Base-by-base conservation (phyloP, 2,113 vertebrate species). In the Salvelinus sp. region DNA sequence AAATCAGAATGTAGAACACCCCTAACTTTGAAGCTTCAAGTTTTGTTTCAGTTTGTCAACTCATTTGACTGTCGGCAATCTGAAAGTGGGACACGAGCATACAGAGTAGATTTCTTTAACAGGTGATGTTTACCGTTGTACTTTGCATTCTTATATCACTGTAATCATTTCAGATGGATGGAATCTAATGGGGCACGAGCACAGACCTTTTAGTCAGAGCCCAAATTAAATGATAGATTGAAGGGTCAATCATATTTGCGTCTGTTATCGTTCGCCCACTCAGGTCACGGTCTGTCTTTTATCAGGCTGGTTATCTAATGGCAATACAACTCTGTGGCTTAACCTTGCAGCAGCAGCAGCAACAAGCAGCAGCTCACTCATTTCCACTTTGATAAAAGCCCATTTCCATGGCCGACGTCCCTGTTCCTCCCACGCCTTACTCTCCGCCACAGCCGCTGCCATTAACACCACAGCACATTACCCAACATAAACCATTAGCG, bases 231-330 rank as follows among this genome's bases (percentile, higher is more conserved):
- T 74, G 83, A 48, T n/a, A 74, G 79, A 79, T 86, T 87, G 80
- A 86, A 79, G 86, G 20, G 68, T 88, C 77, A 90, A 88, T 87
- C 87, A 86, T 86, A 66, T 86, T 84, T 88, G 78, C 87, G 74
- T 82, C 73, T 79, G 14, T 85, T 89, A 84, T 88, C 82, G 69
- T 84, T 84, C 87, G 78, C 83, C 85, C 86, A 82, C 83, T 16
- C 50, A 54, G 50, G 50, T 83, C 87, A 90, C 90, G 80, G 80
- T 87, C 82, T 69, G 67, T 76, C 82, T 89, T 89, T 90, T 85
- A 90, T 88, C 87, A 85, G 83, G 89, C 85, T 86, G 83, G 85
- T 90, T 89, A 89, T 90, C 89, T 86, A 87, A 91, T 86, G 77
- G 79, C 68, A 75, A 79, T 18, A 80, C n/a, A 83, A 84, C 79